Conservation (phyloP, 2,797 vertebrate genomes). For the Novumbra hubbsi region DNA sequence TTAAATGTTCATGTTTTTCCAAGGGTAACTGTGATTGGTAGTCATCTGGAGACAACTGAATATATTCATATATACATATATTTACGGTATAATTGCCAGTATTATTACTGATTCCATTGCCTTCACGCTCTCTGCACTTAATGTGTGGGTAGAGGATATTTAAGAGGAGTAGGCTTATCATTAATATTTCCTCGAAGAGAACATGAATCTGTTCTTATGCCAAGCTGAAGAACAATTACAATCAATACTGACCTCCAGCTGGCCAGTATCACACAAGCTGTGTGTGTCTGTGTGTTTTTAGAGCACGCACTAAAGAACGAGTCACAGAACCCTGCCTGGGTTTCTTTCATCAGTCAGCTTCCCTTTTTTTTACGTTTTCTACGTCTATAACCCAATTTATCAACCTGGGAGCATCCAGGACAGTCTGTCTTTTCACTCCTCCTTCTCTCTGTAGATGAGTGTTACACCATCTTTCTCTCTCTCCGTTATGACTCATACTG, state of each 20-base stretch:
- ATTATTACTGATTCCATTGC: conserved; percentile 59
- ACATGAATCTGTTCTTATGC: conserved; percentile 56
- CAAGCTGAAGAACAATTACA: conserved; percentile 64
- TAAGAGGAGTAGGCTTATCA: conserved; percentile 36
- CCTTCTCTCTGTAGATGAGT: conserved; percentile 6
- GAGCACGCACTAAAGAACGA: conserved; percentile 25
- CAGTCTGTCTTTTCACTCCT: not conserved
- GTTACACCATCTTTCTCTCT: not conserved
- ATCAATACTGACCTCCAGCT: conserved; percentile 64
- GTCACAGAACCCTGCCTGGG: conserved; percentile 21
- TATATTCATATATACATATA: conserved; percentile 57
- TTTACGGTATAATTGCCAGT: conserved; percentile 30
- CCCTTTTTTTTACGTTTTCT: not conserved
- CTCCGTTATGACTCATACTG: conserved; percentile 62
- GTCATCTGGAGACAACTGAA: conserved; percentile 43
- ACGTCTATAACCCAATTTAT: conserved; percentile 36
- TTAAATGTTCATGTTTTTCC: conserved; percentile 56
- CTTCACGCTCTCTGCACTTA: conserved; percentile 67
- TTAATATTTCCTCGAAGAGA: conserved; percentile 49
- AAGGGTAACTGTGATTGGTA: conserved; percentile 60
- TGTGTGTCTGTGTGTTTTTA: not conserved
- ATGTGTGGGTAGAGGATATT: conserved; percentile 68
- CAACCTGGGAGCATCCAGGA: not conserved
- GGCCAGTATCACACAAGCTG: conserved; percentile 17
- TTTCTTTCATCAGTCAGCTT: conserved; percentile 3